Base-by-base conservation (phyloP, 2,797 vertebrate species). In the Rachycentron canadum region DNA sequence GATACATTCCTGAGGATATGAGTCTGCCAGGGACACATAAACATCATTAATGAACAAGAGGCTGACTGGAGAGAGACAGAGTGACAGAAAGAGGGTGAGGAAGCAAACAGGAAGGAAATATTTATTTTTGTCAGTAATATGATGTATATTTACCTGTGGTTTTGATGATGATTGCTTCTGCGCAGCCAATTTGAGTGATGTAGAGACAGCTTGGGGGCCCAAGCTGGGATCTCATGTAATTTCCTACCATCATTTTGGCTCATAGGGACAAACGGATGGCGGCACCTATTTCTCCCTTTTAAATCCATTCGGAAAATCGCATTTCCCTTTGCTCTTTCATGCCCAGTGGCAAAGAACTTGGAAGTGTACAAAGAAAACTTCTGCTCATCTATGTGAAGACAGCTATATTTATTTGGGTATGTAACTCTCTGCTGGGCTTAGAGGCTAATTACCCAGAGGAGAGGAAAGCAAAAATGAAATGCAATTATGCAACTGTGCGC, bases 21-120 rank as follows among this genome's bases (percentile, higher is more conserved):
- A 91, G 68, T 86, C 84, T 87, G 85, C 87, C 87, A 79, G 81
- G 81, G 86, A 90, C 90, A 90, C 89, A 93, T 87, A 91, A 90
- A 92, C 92, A 92, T 90, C 90, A 89, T 91, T 91, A 90, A 92
- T 91, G 93, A 92, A 87, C 75, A 85, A 79, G 87, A 86, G 58
- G 72, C 77, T 80, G 73, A 79, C 72, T 77, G 80, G 43, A 83
- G 79, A 82, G 83, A 79, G 75, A 69, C 38, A 57, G 61, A 74
- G 69, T 78, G 81, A 87, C 68, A 81, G 80, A 77, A 62, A 59
- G 64, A 69, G 73, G 58, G 34, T 14, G 61, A 74, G 49, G 76
- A 72, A 47, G 82, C 72, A 85, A 75, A 87, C 64, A 69, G 57
- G 70, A 73, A 73, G 68, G 72, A 40, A 32, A 52, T 78, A 64